A percentile compares a stretch with the other conserved stretches of the same genome.
phyloP scores from a whole-genome alignment of 2,888 invertebrate species.

The Nesidiocoris tenuis region DNA sequence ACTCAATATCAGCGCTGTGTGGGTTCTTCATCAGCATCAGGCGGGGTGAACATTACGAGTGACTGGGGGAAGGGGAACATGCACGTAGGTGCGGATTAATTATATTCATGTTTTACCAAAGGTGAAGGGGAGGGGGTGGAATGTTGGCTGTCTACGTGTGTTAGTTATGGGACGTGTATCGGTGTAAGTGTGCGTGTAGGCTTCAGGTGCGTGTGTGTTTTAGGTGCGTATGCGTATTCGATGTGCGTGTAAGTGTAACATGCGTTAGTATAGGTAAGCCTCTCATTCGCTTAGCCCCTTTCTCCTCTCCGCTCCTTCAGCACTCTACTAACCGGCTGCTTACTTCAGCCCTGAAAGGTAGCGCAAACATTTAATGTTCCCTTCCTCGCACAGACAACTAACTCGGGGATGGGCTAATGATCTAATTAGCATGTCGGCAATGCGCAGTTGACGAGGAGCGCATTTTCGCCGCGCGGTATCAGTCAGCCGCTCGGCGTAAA shows the following conservation, averaged over 20 bases:
- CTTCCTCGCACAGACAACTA: constrained; percentile 29
- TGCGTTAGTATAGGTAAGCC: neutral
- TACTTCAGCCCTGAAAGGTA: constrained; percentile 23
- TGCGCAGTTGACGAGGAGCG: constrained; percentile 37
- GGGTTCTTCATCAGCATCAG: too few relatives aligned
- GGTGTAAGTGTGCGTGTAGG: neutral
- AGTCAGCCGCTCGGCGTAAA: constrained; percentile 34
- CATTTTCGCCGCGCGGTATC: constrained; percentile 33
- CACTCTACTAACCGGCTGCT: neutral
- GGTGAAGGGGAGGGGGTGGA: too few relatives aligned
- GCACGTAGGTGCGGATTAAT: too few relatives aligned
- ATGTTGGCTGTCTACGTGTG: too few relatives aligned
- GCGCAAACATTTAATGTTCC: constrained; percentile 40
- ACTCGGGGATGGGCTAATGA: constrained; percentile 32
- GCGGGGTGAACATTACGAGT: too few relatives aligned
- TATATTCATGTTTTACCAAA: too few relatives aligned
- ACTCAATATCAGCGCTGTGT: too few relatives aligned
- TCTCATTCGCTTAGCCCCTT: constrained; percentile 8
- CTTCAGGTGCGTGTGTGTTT: neutral
- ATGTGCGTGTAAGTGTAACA: constrained; percentile 19
- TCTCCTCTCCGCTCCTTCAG: neutral
- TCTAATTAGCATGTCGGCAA: constrained; percentile 37
- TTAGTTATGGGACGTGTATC: too few relatives aligned
- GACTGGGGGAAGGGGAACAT: too few relatives aligned
- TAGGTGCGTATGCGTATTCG: neutral